These are phyloP conservation scores for Rattus norvegicus DNA, from an alignment of 2,113 vertebrate genomes.

Conservation along the genomic window DNA sequence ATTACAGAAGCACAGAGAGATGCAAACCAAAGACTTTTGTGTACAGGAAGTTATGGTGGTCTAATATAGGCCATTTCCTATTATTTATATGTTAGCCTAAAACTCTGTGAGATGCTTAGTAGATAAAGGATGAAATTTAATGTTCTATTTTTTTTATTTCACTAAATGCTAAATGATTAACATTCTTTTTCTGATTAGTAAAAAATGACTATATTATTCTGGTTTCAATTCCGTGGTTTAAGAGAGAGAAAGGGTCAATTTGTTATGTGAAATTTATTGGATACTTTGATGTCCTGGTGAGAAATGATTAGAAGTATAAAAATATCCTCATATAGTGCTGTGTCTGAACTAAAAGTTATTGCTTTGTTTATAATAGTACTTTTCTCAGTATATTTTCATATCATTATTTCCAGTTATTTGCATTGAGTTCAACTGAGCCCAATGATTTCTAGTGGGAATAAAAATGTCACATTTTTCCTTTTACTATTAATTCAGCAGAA, in stretches of 20 bases:
- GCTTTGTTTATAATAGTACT: background rate
- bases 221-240: background rate
- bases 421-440: background rate
- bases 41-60: background rate
- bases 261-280: background rate
- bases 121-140: background rate
- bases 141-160: background rate
- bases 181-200: background rate
- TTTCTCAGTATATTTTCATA: background rate
- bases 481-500: background rate
- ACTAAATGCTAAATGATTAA: background rate
- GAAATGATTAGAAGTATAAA: background rate
- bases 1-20: background rate
- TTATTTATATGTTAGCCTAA: background rate
- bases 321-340: background rate
- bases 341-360: background rate
- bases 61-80: background rate
- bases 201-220: background rate
- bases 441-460: background rate
- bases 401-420: background rate
- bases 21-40: background rate
- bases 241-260: background rate
- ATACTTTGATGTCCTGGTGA: background rate
- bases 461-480: background rate
- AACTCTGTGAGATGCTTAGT: background rate